Evolutionary conservation across 1,140 invertebrate species (phyloP).

Genomic region (Maniola jurtina): DNA sequence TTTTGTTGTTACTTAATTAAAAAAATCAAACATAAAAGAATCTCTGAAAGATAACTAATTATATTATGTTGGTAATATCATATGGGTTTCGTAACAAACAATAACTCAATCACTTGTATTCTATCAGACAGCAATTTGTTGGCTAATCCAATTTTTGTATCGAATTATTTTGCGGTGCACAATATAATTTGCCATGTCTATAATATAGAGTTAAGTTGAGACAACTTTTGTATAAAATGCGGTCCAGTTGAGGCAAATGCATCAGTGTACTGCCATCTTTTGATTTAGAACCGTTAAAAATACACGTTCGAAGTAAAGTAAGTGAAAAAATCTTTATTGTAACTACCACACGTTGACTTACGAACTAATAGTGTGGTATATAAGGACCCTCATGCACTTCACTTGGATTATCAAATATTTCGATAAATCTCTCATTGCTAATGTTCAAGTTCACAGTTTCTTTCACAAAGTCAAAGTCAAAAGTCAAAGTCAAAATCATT

Average conservation of each 20-base stretch:
- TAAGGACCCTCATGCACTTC: too few species aligned
- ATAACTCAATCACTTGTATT: conserved; percentile 3
- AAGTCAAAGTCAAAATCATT: too few species aligned
- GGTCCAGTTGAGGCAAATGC: background rate
- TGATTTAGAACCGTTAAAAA: background rate
- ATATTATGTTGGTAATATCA: too few species aligned
- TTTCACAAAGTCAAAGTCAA: too few species aligned
- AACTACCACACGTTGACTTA: too few species aligned
- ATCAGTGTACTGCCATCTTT: conserved; percentile 25
- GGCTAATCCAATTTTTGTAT: conserved; percentile 24
- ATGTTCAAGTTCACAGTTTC: background rate
- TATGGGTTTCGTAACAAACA: background rate
- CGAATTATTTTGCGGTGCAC: conserved; percentile 12
- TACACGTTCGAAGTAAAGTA: background rate
- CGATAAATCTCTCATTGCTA: background rate
- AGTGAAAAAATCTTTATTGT: too few species aligned
- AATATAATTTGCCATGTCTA: background rate
- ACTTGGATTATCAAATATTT: too few species aligned
- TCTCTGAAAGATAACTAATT: too few species aligned
- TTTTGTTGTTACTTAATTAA: too few species aligned
- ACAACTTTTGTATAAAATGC: conserved; percentile 33
- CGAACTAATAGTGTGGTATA: too few species aligned
- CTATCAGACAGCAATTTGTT: conserved; percentile 17
- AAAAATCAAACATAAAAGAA: too few species aligned
- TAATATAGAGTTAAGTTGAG: background rate